Evolutionary conservation across 1,140 invertebrate species (phyloP).

Genomic region (Caenorhabditis inopinata): DNA sequence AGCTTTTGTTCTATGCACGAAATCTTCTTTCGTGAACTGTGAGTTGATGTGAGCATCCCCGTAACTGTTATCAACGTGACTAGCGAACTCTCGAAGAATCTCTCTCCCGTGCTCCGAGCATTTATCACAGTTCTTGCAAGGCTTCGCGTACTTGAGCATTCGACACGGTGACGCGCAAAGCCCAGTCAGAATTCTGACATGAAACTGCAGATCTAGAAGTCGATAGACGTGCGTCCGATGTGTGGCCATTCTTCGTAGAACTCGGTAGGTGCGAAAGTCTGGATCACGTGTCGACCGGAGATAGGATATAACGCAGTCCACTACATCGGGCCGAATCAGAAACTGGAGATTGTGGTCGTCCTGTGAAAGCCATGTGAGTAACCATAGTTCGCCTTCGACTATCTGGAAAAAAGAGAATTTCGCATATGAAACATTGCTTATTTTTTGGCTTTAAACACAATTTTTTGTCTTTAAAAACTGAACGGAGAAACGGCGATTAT

Average conservation of each 20-base stretch:
- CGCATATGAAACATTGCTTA: too few species aligned
- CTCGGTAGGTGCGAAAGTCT: conserved; percentile 15
- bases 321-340: conserved; percentile 32
- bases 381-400: conserved; percentile 42
- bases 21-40: conserved; percentile 19
- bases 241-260: conserved; percentile 23
- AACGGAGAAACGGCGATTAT: too few species aligned
- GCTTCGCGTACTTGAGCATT: conserved; percentile 21
- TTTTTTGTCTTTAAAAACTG: too few species aligned
- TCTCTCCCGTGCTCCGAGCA: conserved; percentile 34
- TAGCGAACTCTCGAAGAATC: conserved; percentile 29
- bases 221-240: conserved; percentile 1
- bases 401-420: too few species aligned
- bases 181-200: conserved; percentile 16
- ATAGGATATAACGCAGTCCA: conserved; percentile 17
- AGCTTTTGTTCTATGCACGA: background rate
- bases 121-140: conserved; percentile 39
- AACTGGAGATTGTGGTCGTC: conserved; percentile 37
- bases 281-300: background rate
- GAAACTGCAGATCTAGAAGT: conserved; percentile 39
- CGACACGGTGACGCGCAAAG: conserved; percentile 35
- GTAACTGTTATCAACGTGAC: conserved; percentile 38
- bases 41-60: conserved; percentile 20
- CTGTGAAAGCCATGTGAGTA: conserved; percentile 34
- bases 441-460: too few species aligned